These are phyloP conservation scores for Apodemia zela DNA, from an alignment of 2,888 invertebrate genomes.

Conservation along the genomic window DNA sequence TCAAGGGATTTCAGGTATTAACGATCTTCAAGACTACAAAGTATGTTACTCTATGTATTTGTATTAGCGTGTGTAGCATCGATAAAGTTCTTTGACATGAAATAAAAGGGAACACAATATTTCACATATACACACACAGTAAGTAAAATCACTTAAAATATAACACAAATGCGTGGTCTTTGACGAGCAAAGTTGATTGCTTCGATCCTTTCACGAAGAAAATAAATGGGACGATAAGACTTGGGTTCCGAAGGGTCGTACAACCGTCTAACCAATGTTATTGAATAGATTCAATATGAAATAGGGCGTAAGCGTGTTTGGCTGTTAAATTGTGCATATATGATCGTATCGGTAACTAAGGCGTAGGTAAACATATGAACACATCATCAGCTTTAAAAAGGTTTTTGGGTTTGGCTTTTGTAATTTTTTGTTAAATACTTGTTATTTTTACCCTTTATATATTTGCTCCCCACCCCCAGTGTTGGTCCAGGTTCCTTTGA, in stretches of 20 bases:
- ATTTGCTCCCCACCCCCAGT: too few species aligned
- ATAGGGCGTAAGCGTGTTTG: neutral
- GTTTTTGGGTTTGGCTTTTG: too few species aligned
- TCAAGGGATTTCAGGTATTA: too few species aligned
- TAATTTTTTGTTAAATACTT: too few species aligned
- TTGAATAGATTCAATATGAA: constrained; percentile 10
- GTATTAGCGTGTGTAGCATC: too few species aligned
- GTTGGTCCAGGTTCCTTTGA: too few species aligned
- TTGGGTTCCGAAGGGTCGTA: constrained; percentile 5
- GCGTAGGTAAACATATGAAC: neutral
- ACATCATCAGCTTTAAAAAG: neutral
- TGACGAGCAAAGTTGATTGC: constrained; percentile 2
- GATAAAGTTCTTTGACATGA: too few species aligned
- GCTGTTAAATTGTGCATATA: neutral
- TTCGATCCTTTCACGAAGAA: constrained; percentile 1
- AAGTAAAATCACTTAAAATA: constrained; percentile 1
- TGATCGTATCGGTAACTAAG: neutral
- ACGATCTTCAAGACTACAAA: too few species aligned
- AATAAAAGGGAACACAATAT: too few species aligned
- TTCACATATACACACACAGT: neutral
- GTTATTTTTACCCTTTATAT: too few species aligned
- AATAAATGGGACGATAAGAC: constrained; percentile 10
- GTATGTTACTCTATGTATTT: too few species aligned
- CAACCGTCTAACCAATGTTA: neutral
- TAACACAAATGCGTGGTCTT: neutral